Evolutionary conservation across 2,797 vertebrate genomes (phyloP).

Genomic region (Lindbergichthys nudifrons): DNA sequence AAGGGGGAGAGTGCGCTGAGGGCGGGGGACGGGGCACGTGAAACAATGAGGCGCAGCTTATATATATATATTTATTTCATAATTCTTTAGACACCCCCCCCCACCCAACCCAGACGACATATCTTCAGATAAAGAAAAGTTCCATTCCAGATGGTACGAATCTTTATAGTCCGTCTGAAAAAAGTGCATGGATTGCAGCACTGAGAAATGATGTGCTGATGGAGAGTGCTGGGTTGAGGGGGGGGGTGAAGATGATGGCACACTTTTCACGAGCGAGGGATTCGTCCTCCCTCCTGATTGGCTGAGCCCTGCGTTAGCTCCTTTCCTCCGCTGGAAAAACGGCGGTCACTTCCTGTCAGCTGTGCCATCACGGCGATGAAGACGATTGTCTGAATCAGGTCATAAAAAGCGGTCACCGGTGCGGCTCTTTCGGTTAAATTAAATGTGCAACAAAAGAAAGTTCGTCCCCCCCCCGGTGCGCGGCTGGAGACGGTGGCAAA

Average conservation of each 20-base stretch:
- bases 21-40: slow-evolving; percentile 48
- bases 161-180: slow-evolving; percentile 26
- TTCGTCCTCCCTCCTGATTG: slow-evolving; percentile 36
- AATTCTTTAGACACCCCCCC: background rate
- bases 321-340: background rate
- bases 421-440: slow-evolving; percentile 68
- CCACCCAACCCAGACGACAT: slow-evolving; percentile 8
- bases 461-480: slow-evolving; percentile 42
- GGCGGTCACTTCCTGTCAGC: slow-evolving; percentile 38
- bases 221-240: slow-evolving; percentile 23
- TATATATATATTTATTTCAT: slow-evolving; percentile 4
- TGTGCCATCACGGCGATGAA: slow-evolving; percentile 24
- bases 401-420: slow-evolving; percentile 56
- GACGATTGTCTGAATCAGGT: slow-evolving; percentile 81
- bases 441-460: slow-evolving; percentile 80
- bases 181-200: slow-evolving; percentile 73
- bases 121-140: slow-evolving; percentile 3
- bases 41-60: slow-evolving; percentile 49
- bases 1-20: slow-evolving; percentile 18
- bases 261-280: slow-evolving; percentile 39
- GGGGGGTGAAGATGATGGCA: slow-evolving; percentile 49
- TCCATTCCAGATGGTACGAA: slow-evolving; percentile 65
- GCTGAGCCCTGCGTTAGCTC: slow-evolving; percentile 1
- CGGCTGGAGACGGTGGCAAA: slow-evolving; percentile 64
- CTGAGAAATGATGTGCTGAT: slow-evolving; percentile 30